Evolutionary conservation across 2,888 invertebrate genomes (phyloP).

Genomic region (Scelioninae gen. 1): DNA sequence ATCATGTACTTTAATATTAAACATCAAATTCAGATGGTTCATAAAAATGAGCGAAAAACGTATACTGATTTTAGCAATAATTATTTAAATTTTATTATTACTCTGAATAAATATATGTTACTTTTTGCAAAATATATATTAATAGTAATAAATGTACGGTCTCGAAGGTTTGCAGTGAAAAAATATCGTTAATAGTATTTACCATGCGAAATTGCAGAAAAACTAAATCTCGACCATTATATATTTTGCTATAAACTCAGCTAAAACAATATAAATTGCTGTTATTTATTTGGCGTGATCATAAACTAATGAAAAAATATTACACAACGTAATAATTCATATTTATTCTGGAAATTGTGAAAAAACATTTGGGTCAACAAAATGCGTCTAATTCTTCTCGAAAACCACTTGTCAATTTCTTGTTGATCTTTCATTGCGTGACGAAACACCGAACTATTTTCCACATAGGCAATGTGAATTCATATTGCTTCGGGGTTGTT

Average conservation of each 20-base stretch:
- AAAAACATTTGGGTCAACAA: conserved; percentile 16
- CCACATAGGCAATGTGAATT: conserved; percentile 24
- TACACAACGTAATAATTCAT: neutral
- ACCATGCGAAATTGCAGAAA: no score
- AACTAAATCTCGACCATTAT: no score
- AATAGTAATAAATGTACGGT: no score
- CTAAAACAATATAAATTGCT: conserved; percentile 9
- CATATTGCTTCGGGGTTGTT: conserved; percentile 26
- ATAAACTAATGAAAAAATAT: conserved; percentile 28
- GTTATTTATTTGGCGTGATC: neutral
- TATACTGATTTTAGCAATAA: no score
- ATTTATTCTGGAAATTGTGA: conserved; percentile 6
- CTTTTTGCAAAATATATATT: no score
- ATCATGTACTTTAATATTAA: no score
- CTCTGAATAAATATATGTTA: no score
- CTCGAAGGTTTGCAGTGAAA: no score
- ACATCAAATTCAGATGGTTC: no score
- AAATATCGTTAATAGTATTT: no score
- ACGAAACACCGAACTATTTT: conserved; percentile 41
- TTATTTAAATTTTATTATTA: no score
- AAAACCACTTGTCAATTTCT: conserved; percentile 22
- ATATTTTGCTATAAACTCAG: neutral
- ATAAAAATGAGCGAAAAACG: no score
- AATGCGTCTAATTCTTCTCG: conserved; percentile 11
- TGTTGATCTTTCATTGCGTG: conserved; percentile 43